A percentile compares a stretch with the other conserved stretches of the same genome.
Conservation (phyloP, 2,888 invertebrate species). For the Pocota personata region DNA sequence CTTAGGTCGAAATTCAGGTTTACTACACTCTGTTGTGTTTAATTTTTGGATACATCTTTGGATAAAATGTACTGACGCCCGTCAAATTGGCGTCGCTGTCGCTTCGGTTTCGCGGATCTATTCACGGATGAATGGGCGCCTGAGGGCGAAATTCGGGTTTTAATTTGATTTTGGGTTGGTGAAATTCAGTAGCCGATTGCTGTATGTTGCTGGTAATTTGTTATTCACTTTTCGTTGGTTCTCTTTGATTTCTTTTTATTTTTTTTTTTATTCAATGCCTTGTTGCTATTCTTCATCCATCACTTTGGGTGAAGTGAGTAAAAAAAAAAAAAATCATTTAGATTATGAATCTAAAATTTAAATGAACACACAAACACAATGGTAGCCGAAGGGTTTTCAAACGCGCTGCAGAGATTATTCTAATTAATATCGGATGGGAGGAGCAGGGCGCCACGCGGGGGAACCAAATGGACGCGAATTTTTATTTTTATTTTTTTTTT, state of each 20-base stretch:
- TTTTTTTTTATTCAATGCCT: not conserved
- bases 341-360: slow-evolving; percentile 69
- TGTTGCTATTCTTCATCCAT: slow-evolving; percentile 58
- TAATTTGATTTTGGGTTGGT: slow-evolving; percentile 45
- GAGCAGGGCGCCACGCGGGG: not conserved
- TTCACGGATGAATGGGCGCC: slow-evolving; percentile 53
- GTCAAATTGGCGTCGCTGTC: slow-evolving; percentile 52
- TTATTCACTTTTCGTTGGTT: slow-evolving; percentile 45
- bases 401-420: slow-evolving; percentile 66
- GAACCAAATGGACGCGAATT: slow-evolving; percentile 51
- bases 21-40: not conserved
- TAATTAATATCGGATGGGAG: slow-evolving; percentile 61
- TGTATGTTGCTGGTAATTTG: slow-evolving; percentile 48
- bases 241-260: slow-evolving; percentile 3
- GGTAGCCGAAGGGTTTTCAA: slow-evolving; percentile 62
- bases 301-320: slow-evolving; percentile 31
- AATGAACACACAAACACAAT: slow-evolving; percentile 57
- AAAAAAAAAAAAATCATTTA: slow-evolving; percentile 47
- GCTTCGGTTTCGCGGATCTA: slow-evolving; percentile 31
- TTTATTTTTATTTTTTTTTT: slow-evolving; percentile 16
- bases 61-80: not conserved
- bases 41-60: slow-evolving; percentile 4
- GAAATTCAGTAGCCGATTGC: slow-evolving; percentile 62
- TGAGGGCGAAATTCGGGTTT: slow-evolving; percentile 54
- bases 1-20: not conserved